These are phyloP conservation scores for Xyliphius kryptos DNA, from an alignment of 2,113 vertebrate genomes.

Conservation along the genomic window DNA sequence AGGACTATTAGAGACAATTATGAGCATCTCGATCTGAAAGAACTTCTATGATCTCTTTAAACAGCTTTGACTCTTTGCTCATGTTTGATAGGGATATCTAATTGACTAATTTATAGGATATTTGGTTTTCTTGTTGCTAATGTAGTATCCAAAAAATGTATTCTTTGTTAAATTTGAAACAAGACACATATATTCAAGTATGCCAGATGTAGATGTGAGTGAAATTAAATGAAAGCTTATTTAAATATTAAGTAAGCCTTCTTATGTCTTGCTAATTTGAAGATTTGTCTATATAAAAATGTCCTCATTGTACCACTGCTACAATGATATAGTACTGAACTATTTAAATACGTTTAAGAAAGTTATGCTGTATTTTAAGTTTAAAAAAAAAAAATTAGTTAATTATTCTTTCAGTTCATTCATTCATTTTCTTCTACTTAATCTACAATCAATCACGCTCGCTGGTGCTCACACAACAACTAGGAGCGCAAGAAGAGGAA, in stretches of 20 bases:
- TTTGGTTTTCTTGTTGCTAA: constrained; percentile 18
- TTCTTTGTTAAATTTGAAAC: constrained; percentile 17
- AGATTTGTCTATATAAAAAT: constrained; percentile 24
- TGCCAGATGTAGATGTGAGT: constrained; percentile 20
- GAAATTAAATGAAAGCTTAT: constrained; percentile 27
- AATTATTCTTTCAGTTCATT: no score
- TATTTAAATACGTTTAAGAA: not conserved
- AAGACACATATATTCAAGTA: constrained; percentile 25
- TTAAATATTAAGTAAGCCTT: constrained; percentile 34
- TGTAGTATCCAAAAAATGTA: constrained; percentile 16
- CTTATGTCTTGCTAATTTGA: constrained; percentile 21
- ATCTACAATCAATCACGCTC: no score
- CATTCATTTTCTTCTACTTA: no score
- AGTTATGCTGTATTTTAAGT: no score
- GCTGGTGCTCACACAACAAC: no score
- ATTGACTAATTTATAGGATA: constrained; percentile 5
- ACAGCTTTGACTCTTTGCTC: constrained; percentile 5
- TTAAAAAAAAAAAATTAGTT: no score
- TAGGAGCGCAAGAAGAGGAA: no score
- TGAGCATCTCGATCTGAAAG: no score
- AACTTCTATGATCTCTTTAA: constrained; percentile 13
- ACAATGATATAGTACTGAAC: not conserved
- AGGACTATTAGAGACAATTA: no score
- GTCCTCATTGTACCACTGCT: constrained; percentile 11
- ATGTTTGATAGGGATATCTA: not conserved